Conservation (phyloP, 2,113 vertebrate genomes). For the Sebastes fasciatus region DNA sequence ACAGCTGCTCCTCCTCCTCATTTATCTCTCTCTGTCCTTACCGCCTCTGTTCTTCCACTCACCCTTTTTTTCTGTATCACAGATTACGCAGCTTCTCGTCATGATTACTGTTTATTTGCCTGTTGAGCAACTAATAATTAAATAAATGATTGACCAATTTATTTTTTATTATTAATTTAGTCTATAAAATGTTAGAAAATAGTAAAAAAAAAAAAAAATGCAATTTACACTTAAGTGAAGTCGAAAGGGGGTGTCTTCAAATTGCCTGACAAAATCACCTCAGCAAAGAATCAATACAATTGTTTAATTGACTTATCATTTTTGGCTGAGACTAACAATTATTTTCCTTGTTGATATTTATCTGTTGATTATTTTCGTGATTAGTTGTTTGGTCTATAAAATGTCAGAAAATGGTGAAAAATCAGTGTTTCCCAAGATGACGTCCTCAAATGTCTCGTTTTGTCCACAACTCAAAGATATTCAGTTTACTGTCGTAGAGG, state of each 20-base stretch:
- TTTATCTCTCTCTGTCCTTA: conserved; percentile 47
- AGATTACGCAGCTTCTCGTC: background rate
- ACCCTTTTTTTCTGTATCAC: background rate
- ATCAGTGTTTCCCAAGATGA: too few relatives aligned
- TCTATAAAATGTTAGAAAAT: background rate
- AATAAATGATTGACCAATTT: background rate
- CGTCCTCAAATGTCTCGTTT: too few relatives aligned
- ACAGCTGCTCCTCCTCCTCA: conserved; percentile 54
- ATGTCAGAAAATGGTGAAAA: too few relatives aligned
- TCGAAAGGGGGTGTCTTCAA: background rate
- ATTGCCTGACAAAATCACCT: background rate
- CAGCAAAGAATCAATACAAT: background rate
- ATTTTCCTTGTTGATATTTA: too few relatives aligned
- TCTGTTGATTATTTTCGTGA: too few relatives aligned
- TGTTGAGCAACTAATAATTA: background rate
- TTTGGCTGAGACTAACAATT: background rate
- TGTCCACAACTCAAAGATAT: too few relatives aligned
- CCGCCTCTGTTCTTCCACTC: conserved; percentile 9
- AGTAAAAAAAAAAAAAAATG: background rate
- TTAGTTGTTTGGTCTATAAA: too few relatives aligned
- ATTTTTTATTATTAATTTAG: background rate
- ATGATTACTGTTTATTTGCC: background rate
- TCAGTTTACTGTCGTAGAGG: too few relatives aligned
- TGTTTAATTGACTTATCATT: background rate
- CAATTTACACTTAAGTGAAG: background rate